A percentile compares a stretch with the other conserved stretches of the same genome.
Evolutionary conservation across 2,888 invertebrate genomes (phyloP).

Genomic region (Eupithecia tripunctaria): DNA sequence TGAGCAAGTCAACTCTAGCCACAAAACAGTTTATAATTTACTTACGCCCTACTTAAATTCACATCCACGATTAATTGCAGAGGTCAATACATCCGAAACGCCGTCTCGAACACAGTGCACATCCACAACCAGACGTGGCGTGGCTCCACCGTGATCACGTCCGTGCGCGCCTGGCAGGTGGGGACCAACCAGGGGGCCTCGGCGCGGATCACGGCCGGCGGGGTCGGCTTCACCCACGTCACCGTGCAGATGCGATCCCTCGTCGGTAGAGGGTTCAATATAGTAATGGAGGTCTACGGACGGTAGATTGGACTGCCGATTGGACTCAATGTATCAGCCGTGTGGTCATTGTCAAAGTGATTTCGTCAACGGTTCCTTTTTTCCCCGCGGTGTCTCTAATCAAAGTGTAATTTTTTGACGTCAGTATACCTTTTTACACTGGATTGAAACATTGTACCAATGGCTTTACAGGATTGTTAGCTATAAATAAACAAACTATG

Average conservation of each 20-base stretch:
- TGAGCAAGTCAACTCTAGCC: too few species aligned
- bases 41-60: not conserved
- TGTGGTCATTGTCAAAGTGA: not conserved
- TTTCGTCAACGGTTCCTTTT: not conserved
- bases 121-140: conserved; percentile 8
- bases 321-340: not conserved
- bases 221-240: not conserved
- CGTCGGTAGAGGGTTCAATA: conserved; percentile 6
- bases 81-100: not conserved
- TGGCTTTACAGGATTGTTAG: too few species aligned
- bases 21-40: not conserved
- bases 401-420: too few species aligned
- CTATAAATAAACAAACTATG: too few species aligned
- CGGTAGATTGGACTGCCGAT: not conserved
- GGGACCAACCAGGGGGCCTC: conserved; percentile 8
- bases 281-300: conserved; percentile 6
- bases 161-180: conserved; percentile 10
- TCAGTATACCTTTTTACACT: too few species aligned
- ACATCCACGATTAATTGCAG: not conserved
- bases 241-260: conserved; percentile 2
- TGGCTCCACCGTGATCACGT: not conserved
- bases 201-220: conserved; percentile 6
- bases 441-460: too few species aligned
- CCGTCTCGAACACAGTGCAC: conserved; percentile 1
- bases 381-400: too few species aligned